phyloP scores from a whole-genome alignment of 2,113 vertebrate genomes.

The Xiphophorus hellerii region DNA sequence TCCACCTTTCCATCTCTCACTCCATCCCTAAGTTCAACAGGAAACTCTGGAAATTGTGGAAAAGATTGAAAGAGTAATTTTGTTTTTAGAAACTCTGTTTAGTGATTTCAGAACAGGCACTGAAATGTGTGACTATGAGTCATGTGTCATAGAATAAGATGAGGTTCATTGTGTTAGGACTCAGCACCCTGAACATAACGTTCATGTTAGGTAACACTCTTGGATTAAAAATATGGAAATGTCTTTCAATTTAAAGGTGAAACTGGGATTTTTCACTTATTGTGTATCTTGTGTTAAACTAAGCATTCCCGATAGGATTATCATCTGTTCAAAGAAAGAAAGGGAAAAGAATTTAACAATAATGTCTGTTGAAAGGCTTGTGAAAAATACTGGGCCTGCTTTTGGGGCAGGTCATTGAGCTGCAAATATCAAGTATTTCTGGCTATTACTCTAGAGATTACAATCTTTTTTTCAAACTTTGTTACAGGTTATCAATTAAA shows the following conservation, averaged over 20 bases:
- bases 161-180: slow-evolving; percentile 36
- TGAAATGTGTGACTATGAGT: slow-evolving; percentile 10
- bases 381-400: background rate
- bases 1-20: too few species aligned
- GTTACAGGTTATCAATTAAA: too few species aligned
- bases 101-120: background rate
- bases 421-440: too few species aligned
- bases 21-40: too few species aligned
- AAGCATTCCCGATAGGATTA: background rate
- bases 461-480: too few species aligned
- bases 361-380: background rate
- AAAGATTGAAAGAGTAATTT: too few species aligned
- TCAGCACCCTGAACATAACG: slow-evolving; percentile 26
- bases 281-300: background rate
- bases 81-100: too few species aligned
- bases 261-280: background rate
- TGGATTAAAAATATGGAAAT: background rate
- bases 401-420: too few species aligned
- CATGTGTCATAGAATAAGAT: slow-evolving; percentile 18
- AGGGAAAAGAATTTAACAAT: background rate
- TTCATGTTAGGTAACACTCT: slow-evolving; percentile 15
- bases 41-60: too few species aligned
- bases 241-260: background rate
- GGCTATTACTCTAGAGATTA: too few species aligned
- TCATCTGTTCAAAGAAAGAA: background rate